Conservation (phyloP, 1,140 invertebrate genomes). For the Coenobita brevimanus region DNA sequence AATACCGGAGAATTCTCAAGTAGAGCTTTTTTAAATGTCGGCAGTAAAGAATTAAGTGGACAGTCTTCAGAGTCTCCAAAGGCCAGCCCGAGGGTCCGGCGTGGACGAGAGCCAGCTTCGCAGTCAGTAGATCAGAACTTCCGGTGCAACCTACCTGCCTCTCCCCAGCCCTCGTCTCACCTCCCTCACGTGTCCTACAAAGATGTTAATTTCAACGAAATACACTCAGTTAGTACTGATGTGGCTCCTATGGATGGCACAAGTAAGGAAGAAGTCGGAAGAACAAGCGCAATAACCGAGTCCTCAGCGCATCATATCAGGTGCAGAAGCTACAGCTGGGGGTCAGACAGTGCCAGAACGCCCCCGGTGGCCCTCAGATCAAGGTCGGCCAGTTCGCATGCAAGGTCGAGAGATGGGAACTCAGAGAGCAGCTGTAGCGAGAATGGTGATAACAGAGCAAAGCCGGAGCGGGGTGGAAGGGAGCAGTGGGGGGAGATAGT, state of each 20-base stretch:
- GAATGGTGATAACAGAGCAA: not conserved
- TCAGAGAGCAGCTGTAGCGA: not conserved
- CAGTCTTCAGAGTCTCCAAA: not conserved
- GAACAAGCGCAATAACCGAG: not conserved
- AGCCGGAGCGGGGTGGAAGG: not conserved
- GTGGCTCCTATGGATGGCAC: not conserved
- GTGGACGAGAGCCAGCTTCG: conserved; percentile 33
- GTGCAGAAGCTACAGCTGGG: not conserved
- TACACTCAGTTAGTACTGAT: conserved; percentile 8
- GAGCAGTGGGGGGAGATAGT: not conserved
- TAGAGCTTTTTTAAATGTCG: conserved; percentile 35
- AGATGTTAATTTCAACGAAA: conserved; percentile 36
- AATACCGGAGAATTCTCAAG: conserved; percentile 11
- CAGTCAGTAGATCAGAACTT: conserved; percentile 34
- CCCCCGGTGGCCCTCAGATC: not conserved
- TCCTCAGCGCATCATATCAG: not conserved
- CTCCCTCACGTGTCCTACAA: conserved; percentile 15
- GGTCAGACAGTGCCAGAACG: not conserved
- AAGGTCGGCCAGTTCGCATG: not conserved
- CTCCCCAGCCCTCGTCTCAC: not conserved
- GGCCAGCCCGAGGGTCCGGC: conserved; percentile 12
- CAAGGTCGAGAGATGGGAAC: not conserved
- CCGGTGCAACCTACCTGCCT: conserved; percentile 19
- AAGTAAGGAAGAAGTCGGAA: not conserved
- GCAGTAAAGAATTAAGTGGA: not conserved